phyloP scores from a whole-genome alignment of 1,140 invertebrate species.

The Marisa cornuarietis region DNA sequence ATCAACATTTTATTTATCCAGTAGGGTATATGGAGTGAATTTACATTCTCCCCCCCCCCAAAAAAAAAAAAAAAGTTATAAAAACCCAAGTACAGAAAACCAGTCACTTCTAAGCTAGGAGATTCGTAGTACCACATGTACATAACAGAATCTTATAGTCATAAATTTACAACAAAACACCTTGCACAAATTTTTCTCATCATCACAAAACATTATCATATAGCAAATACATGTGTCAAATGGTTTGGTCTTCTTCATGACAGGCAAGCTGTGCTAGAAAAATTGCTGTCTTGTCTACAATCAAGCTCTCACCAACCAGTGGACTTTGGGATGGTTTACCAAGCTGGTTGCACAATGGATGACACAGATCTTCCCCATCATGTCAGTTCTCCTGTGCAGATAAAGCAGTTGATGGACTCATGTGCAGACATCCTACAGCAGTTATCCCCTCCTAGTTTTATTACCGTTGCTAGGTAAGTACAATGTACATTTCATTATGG shows the following conservation, averaged over 20 bases:
- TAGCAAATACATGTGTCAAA: too few relatives aligned
- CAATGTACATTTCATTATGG: neutral
- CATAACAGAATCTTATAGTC: too few relatives aligned
- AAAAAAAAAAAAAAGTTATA: too few relatives aligned
- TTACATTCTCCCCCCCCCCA: too few relatives aligned
- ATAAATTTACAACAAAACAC: too few relatives aligned
- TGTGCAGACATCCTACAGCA: slow-evolving; percentile 73
- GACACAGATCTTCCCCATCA: slow-evolving; percentile 82
- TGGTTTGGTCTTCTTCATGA: neutral
- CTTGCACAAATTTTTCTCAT: too few relatives aligned
- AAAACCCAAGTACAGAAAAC: too few relatives aligned
- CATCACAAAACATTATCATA: too few relatives aligned
- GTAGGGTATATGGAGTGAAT: too few relatives aligned
- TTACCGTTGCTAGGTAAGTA: slow-evolving; percentile 76
- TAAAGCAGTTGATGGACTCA: slow-evolving; percentile 72
- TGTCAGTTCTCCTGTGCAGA: slow-evolving; percentile 76
- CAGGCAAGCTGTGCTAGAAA: slow-evolving; percentile 14
- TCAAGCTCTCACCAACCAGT: slow-evolving; percentile 66
- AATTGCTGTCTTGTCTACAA: neutral
- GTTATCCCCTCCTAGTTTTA: slow-evolving; percentile 76
- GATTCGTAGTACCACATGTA: too few relatives aligned
- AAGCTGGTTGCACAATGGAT: slow-evolving; percentile 88
- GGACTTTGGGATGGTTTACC: slow-evolving; percentile 76
- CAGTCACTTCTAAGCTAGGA: too few relatives aligned
- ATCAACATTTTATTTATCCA: too few relatives aligned